These are phyloP conservation scores for Anolis apletophallus DNA, from an alignment of 2,797 vertebrate species.

Conservation along the genomic window DNA sequence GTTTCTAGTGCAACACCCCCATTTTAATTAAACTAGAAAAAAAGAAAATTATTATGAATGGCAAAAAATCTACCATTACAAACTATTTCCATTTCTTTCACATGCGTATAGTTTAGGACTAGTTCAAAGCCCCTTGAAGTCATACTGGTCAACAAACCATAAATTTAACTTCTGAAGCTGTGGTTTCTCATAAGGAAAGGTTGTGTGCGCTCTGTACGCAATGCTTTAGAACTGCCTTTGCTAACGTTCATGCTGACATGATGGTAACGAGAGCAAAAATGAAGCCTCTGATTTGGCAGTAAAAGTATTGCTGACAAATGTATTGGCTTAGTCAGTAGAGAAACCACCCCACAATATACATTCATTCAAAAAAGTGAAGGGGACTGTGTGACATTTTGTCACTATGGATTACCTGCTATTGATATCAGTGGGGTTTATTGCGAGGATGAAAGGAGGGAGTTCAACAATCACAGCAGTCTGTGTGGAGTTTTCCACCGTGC, in stretches of 20 bases:
- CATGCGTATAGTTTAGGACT: not conserved
- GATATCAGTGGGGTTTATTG: not conserved
- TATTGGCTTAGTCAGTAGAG: not conserved
- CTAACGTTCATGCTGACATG: not conserved
- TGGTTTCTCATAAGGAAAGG: not conserved
- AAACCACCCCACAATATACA: not conserved
- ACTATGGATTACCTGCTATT: not conserved
- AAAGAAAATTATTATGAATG: not conserved
- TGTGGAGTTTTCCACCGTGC: not conserved
- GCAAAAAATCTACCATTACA: not conserved
- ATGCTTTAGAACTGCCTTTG: not conserved
- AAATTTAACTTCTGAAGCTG: not conserved
- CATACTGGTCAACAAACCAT: not conserved
- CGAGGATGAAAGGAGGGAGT: not conserved
- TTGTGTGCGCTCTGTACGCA: not conserved
- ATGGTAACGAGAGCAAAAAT: not conserved
- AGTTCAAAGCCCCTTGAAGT: not conserved
- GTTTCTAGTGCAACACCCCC: not conserved
- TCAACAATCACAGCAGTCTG: not conserved
- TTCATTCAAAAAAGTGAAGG: not conserved
- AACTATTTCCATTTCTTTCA: constrained; percentile 2
- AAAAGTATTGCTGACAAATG: not conserved
- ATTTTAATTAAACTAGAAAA: constrained; percentile 33
- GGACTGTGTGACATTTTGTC: not conserved
- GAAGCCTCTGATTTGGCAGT: not conserved